These are phyloP conservation scores for Cephalotes varians DNA, from an alignment of 2,888 invertebrate genomes.

Conservation along the genomic window DNA sequence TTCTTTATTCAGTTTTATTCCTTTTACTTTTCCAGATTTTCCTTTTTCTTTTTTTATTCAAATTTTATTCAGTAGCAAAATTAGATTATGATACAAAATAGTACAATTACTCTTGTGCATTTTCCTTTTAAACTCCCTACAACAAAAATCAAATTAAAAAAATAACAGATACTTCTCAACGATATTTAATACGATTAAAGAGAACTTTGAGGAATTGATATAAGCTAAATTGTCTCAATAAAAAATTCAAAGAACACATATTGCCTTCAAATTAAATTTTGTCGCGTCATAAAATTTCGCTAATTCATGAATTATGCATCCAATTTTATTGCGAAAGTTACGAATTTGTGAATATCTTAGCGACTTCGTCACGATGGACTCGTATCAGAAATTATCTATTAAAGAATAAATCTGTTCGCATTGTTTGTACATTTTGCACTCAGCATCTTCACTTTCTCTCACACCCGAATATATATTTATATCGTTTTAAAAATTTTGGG, in stretches of 20 bases:
- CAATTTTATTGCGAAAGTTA: background rate
- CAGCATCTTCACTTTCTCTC: too few species aligned
- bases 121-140: background rate
- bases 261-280: background rate
- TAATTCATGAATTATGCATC: background rate
- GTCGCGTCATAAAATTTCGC: background rate
- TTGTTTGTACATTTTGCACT: too few species aligned
- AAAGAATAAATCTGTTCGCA: too few species aligned
- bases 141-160: background rate
- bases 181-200: too few species aligned
- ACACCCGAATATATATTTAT: too few species aligned
- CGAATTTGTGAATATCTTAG: background rate
- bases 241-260: background rate
- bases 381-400: background rate
- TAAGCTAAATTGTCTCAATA: too few species aligned
- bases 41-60: background rate
- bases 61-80: background rate
- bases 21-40: too few species aligned
- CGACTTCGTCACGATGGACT: background rate
- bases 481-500: too few species aligned
- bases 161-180: background rate
- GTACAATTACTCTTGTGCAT: background rate
- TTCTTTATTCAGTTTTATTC: too few species aligned
- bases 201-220: background rate
- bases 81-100: background rate